Evolutionary conservation across 2,888 invertebrate species (phyloP).

Genomic region (Nomada goodeniana): DNA sequence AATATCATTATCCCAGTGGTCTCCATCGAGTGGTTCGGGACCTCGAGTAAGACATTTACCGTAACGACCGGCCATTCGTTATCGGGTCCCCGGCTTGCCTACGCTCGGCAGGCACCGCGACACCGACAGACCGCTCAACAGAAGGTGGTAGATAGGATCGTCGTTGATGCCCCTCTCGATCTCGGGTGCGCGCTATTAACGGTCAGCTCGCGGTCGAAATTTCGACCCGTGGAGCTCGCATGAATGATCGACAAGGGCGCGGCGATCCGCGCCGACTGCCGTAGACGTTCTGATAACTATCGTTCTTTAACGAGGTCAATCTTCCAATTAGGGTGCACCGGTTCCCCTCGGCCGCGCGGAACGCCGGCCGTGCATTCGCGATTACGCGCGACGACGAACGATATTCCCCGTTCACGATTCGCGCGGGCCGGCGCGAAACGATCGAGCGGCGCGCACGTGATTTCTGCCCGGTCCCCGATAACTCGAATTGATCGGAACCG

Average conservation of each 20-base stretch:
- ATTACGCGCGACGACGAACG: too few species aligned
- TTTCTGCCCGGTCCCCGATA: slow-evolving; percentile 3
- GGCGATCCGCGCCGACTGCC: too few species aligned
- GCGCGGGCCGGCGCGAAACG: too few species aligned
- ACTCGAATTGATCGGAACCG: slow-evolving; percentile 51
- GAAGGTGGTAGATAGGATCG: slow-evolving; percentile 52
- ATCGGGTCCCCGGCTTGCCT: slow-evolving; percentile 72
- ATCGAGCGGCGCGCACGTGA: neutral
- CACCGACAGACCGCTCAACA: slow-evolving; percentile 62
- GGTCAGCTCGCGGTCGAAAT: neutral
- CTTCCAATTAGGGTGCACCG: slow-evolving; percentile 1
- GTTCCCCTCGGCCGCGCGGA: neutral
- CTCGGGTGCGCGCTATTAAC: neutral
- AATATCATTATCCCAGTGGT: slow-evolving; percentile 84
- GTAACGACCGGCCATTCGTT: slow-evolving; percentile 80
- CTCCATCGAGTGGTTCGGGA: slow-evolving; percentile 74
- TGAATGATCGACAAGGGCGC: slow-evolving; percentile 9
- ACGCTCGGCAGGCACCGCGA: slow-evolving; percentile 64
- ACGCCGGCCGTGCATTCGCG: neutral
- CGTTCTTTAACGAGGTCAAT: slow-evolving; percentile 12
- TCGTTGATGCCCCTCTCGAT: slow-evolving; percentile 36
- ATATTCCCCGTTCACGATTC: neutral
- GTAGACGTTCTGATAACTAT: neutral
- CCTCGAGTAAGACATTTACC: slow-evolving; percentile 81
- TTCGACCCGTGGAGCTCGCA: neutral